Base-by-base conservation (phyloP, 64 coral and sea anemone genomes). In the Dendronephthya gigantea region DNA sequence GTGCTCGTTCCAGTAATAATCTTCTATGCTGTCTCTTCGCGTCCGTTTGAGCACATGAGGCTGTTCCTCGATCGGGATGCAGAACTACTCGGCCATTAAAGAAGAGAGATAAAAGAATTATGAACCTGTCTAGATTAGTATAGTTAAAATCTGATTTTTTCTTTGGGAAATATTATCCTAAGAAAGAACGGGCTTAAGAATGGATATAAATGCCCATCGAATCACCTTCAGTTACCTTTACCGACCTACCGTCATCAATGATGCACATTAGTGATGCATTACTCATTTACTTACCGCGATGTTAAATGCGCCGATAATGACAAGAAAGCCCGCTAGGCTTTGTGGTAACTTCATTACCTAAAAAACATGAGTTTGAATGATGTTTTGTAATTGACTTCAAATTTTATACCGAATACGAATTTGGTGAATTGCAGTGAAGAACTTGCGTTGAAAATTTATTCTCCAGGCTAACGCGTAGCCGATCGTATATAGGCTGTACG, bases 1-100 rank as follows among this genome's bases (percentile, higher is more conserved):
- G 5, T 98, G 52, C 72, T 98, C 48, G 69, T 92, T 81, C 94
- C 91, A 93, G 51, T 91, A 97, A 38, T 89, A 83, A 11, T 39
- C 34, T 84, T 86, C 82, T 4, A 40, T 85, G 2, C 47, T 8
- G 35, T 82, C 37, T 23, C 81, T 49, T 23, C 85, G n/a, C n/a
- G n/a, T n/a, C n/a, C n/a, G 81, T 81, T 90, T 92, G 38, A 82
- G 76, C 9, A 52, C 62, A 72, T 83, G 59, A 14, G 84, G 29
- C 28, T n/a, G 86, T 15, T 88, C 83, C 30, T 84, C 22, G 0
- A 47, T 43, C 0, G 90, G 86, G 32, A 36, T 28, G 45, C 86
- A 68, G 47, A 88, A 37, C 68, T 86, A 9, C 35, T 29, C 25
- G 9, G 28, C n/a, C n/a, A n/a, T n/a, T 37, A 81, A 1, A 58